Evolutionary conservation across 1,140 invertebrate species (phyloP).

Genomic region (Aphelenchoides fujianensis): DNA sequence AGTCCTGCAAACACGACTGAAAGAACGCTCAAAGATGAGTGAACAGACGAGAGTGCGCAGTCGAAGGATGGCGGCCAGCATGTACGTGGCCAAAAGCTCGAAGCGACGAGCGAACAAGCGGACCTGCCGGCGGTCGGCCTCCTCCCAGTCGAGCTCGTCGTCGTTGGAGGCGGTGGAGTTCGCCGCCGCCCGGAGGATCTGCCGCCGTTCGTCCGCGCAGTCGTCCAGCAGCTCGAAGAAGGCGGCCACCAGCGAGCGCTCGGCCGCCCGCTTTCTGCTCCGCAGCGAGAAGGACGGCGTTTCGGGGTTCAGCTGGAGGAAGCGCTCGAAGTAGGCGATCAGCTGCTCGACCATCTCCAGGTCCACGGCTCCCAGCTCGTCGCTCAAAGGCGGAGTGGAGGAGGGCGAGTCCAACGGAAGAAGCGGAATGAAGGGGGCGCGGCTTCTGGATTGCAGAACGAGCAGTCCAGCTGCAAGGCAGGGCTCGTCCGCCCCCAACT

Average conservation of each 20-base stretch:
- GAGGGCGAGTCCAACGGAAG: background rate
- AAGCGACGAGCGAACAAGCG: background rate
- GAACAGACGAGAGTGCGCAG: background rate
- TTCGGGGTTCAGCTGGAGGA: background rate
- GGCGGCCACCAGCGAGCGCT: background rate
- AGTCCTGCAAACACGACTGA: background rate
- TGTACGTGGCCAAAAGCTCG: background rate
- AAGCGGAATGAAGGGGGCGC: background rate
- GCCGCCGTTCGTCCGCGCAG: background rate
- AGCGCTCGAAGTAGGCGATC: background rate
- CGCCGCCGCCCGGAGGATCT: background rate
- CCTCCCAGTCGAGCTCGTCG: background rate
- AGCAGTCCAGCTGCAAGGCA: background rate
- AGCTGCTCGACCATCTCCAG: slow-evolving; percentile 1
- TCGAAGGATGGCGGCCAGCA: background rate
- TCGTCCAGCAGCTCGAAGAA: background rate
- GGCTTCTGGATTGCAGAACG: background rate
- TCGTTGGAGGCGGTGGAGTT: background rate
- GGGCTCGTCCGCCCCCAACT: background rate
- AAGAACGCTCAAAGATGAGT: no score
- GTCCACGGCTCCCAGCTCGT: background rate
- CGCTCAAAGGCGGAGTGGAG: background rate
- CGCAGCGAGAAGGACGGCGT: background rate
- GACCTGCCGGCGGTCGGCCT: background rate
- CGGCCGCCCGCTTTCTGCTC: background rate